Base-by-base conservation (phyloP, 1,140 invertebrate genomes). In the Dreissena rostriformis region DNA sequence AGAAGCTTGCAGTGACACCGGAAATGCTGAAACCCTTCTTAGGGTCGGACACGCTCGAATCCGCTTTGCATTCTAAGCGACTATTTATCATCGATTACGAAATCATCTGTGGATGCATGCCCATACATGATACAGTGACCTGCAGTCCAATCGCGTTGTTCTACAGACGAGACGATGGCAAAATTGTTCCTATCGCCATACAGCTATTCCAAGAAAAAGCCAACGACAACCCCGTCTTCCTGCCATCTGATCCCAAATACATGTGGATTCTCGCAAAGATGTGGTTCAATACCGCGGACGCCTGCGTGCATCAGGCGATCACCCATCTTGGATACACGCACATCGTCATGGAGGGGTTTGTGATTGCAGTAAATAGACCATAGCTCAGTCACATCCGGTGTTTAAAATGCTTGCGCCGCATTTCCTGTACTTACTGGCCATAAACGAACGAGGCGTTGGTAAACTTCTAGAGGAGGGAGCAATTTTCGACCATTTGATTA, bases 311-410 rank as follows among this genome's bases (percentile, higher is more conserved):
- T 80, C 92, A 94, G 74, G 87, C 92, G 61, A 74, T 91, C 19
- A 91, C 93, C 1, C 93, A 94, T 82, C 84, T 94, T 84, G 92
- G 89, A 57, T 90, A 89, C 67, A 94, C 93, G n/a, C 94, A 94
- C 84, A 80, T 94, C 52, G 85, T 94, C 15, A 93, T 94, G 92
- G 94, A 94, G 87, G 91, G 91, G 0, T 86, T 94, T 26, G 90
- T 88, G 49, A 89, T 94, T 19, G 87, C 88, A 24, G 92, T 92
- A 0, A 91, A 94, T 66, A 86, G 94, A 57, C 91, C 61, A 66
- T 95, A 14, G 93, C 94, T 4, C 91, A 90, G 12, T 94, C 93
- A n/a, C 94, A 95, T 91, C 94, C 94, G 5, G 79, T 95, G n/a
- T 94, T 91, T 86, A 94, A 94, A 84, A 89, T 95, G 0, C 86